Conservation (phyloP, 2,113 vertebrate genomes). For the Psophia crepitans region DNA sequence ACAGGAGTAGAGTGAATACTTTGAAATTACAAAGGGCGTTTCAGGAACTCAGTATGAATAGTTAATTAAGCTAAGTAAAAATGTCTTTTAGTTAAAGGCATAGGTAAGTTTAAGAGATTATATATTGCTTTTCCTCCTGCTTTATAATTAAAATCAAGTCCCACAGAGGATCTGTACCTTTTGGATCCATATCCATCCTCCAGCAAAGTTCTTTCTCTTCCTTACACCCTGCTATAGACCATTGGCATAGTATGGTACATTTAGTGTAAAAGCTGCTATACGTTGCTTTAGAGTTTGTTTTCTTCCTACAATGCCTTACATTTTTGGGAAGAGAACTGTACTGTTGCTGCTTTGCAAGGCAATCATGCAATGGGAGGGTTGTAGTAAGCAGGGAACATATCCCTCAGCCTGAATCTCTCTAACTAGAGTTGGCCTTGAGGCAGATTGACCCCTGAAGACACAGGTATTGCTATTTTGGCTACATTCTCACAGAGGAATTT, state of each 20-base stretch:
- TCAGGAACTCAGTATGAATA: neutral
- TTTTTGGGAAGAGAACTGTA: neutral
- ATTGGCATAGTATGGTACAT: neutral
- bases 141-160: neutral
- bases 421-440: neutral
- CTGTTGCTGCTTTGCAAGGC: neutral
- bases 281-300: neutral
- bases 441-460: neutral
- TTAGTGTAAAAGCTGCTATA: neutral
- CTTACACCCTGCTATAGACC: neutral
- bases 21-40: neutral
- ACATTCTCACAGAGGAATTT: neutral
- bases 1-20: neutral
- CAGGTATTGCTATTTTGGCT: neutral
- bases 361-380: neutral
- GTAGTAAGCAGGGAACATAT: neutral
- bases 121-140: neutral
- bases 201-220: neutral
- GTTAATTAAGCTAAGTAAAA: slow-evolving; percentile 19
- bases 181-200: neutral
- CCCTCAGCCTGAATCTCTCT: neutral
- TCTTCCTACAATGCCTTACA: neutral
- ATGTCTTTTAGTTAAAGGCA: neutral
- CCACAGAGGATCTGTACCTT: neutral
- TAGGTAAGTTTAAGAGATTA: neutral